Evolutionary conservation across 2,797 vertebrate genomes (phyloP).

Genomic region (Trichosurus vulpecula): DNA sequence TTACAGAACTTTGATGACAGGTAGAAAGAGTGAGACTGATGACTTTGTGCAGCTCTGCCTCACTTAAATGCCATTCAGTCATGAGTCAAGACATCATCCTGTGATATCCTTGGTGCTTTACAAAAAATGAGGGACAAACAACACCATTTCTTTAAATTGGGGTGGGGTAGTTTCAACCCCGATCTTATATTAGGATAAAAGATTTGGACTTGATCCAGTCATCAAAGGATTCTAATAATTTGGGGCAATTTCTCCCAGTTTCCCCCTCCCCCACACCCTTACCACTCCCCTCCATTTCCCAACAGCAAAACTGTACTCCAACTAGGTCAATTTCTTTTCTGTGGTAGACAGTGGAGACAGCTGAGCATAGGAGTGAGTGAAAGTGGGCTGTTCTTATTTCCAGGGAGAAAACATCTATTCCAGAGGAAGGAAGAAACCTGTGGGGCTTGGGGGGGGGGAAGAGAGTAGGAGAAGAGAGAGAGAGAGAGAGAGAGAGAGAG

Average conservation of each 20-base stretch:
- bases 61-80: background rate
- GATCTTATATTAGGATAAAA: background rate
- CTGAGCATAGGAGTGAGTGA: background rate
- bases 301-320: background rate
- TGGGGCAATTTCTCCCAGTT: background rate
- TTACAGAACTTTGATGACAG: background rate
- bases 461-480: too few species aligned
- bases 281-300: background rate
- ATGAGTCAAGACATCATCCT: background rate
- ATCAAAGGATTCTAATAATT: background rate
- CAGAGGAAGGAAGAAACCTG: background rate
- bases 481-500: too few species aligned
- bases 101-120: background rate
- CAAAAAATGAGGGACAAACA: background rate
- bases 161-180: background rate
- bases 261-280: background rate
- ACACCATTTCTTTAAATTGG: background rate
- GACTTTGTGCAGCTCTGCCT: background rate
- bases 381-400: background rate
- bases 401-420: background rate
- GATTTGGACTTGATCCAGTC: background rate
- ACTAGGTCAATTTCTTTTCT: background rate
- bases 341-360: background rate
- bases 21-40: background rate
- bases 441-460: background rate